Evolutionary conservation across 1,140 invertebrate genomes (phyloP), one percentile per base, ranked within the genome.

Genomic region (Agrilus planipennis): DNA sequence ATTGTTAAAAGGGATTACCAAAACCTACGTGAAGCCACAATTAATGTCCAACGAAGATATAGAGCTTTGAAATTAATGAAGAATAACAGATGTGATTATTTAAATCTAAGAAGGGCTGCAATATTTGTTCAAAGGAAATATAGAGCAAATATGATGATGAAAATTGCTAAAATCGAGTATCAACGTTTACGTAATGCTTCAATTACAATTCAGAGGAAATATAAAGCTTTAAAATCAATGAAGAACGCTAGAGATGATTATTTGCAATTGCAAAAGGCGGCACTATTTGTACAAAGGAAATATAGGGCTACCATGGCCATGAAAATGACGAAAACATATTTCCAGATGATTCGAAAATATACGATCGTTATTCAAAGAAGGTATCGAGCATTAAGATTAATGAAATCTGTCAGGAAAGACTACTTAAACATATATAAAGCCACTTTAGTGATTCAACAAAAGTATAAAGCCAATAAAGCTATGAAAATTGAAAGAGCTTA

Each of bases 161-260:
- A 44, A 48, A 39, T 39, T 25, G 37, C 19, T 29, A 49, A 44
- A 23, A 38, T 32, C 10, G 18, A 18, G 4, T 70, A 61, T 47
- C 22, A 44, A 1, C 35, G 35, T 17, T 15, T 44, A 34, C 29
- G 50, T 46, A 27, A 34, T 22, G 60, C 63, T 1, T 60, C 60
- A 3, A 47, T 52, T 16, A 64, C 57, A 39, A 67, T 73, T 39
- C 69, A 72, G 44, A 48, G 19, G 2, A 60, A 61, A 46, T 73
- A 64, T 54, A 60, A 57, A 52, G 63, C 64, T 15, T 45, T 56
- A 28, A n/a, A 50, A 46, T 3, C 48, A 39, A 55, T 53, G 52
- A 57, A 58, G 57, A 41, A 42, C 34, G 46, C 53, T 19, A 55
- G 60, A 22, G 18, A 37, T 11, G 12, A 54, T n/a, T 72, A 59